These are phyloP conservation scores for Eulemur mongoz DNA, from an alignment of 2,797 vertebrate species.

Conservation along the genomic window DNA sequence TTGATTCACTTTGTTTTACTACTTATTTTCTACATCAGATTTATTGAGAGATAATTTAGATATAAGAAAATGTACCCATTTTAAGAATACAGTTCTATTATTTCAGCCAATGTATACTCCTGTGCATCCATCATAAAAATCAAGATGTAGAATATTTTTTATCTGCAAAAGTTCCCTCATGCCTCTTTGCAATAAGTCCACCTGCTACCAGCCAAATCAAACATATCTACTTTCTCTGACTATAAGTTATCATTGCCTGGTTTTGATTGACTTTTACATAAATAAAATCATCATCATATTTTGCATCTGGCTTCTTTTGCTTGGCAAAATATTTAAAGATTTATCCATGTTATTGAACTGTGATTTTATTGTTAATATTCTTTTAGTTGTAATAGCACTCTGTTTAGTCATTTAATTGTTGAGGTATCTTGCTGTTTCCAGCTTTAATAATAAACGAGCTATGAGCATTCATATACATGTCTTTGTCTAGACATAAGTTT, in stretches of 20 bases:
- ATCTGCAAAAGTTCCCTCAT: not conserved
- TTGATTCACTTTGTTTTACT: not conserved
- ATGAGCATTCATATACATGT: not conserved
- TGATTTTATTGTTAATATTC: not conserved
- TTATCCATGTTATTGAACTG: not conserved
- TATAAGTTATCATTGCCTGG: not conserved
- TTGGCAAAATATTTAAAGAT: not conserved
- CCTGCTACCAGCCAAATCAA: not conserved
- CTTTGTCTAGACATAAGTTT: not conserved
- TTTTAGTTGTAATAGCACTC: not conserved
- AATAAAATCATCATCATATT: not conserved
- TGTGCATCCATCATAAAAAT: not conserved
- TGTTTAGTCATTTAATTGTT: not conserved
- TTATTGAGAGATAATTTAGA: not conserved
- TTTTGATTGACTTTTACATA: not conserved
- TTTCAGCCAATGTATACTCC: not conserved
- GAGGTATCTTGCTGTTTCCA: not conserved
- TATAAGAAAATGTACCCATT: not conserved
- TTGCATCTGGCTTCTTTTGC: not conserved
- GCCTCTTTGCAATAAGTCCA: not conserved
- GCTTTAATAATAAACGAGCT: not conserved
- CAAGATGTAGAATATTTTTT: not conserved
- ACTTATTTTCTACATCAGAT: not conserved
- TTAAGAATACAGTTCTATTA: not conserved
- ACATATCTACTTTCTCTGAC: not conserved